Evolutionary conservation across 2,888 invertebrate species (phyloP), one percentile per base, ranked within the genome.

Genomic region (Cecidostiba fungosa): DNA sequence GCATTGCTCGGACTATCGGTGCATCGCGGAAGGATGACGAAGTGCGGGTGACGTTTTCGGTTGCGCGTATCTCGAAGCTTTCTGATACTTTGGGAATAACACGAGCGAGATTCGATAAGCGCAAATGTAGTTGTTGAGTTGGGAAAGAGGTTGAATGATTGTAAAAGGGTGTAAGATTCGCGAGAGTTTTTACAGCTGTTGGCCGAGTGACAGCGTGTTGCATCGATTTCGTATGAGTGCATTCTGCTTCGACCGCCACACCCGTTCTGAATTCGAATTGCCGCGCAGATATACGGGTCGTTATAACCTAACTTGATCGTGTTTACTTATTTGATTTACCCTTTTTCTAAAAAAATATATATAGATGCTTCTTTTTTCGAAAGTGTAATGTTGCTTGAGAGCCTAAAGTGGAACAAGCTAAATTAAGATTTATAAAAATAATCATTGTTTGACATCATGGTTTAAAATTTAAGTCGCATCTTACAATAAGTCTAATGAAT

Each of bases 221-320:
- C 12, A 23, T 23, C n/a, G 23, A 43, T 19, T 47, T 36, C 6
- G 26, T 32, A 50, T 6, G 0, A 50, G n/a, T 26, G 14, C 3
- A 19, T 39, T 66, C 36, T 59, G 32, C 43, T 88, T 91, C 91
- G 91, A 90, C 91, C 91, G 90, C 91, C 91, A 90, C 89, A 90
- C 89, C 90, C 91, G 89, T 88, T 82, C 81, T 16, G 59, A 92
- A 92, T 92, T 92, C 89, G 90, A 92, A 92, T 91, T 92, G 89
- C 90, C 92, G 92, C 92, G 92, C 92, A 90, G 85, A 86, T 85
- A 86, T 85, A 82, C 82, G 89, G 89, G 89, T 90, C 91, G 91
- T n/a, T 85, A 85, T 93, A 92, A 93, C 93, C 93, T 93, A 90
- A 90, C 89, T 80, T 54, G 16, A 50, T 39, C 62, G 54, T 74